These are phyloP conservation scores for Kryptolebias marmoratus DNA, from an alignment of 2,113 vertebrate species.

Conservation along the genomic window DNA sequence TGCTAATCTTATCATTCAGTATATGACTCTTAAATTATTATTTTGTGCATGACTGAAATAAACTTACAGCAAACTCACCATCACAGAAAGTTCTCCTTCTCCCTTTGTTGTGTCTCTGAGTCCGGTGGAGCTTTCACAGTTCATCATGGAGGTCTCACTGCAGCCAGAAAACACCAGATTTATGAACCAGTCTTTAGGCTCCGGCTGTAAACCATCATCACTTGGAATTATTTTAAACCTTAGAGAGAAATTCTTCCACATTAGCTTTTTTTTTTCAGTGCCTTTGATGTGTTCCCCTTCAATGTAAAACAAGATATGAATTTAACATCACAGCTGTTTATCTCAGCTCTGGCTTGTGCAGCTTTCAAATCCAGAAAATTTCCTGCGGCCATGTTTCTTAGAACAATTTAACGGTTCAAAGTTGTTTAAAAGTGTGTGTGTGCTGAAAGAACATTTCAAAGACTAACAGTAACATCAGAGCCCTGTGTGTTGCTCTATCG, in stretches of 20 bases:
- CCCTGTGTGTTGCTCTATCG: slow-evolving; percentile 6
- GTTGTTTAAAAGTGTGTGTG: slow-evolving; percentile 54
- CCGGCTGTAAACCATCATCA: slow-evolving; percentile 24
- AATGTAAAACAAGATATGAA: slow-evolving; percentile 61
- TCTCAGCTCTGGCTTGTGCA: slow-evolving; percentile 18
- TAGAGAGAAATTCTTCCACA: slow-evolving; percentile 57
- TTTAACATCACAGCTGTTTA: slow-evolving; percentile 57
- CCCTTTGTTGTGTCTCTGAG: not conserved
- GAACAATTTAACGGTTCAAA: slow-evolving; percentile 68
- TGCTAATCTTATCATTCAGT: too few relatives aligned
- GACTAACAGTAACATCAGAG: slow-evolving; percentile 52
- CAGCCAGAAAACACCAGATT: slow-evolving; percentile 1
- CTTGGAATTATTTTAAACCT: slow-evolving; percentile 40
- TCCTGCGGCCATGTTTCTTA: slow-evolving; percentile 54
- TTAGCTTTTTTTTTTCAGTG: slow-evolving; percentile 41
- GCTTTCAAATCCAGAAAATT: slow-evolving; percentile 50
- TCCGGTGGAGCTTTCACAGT: not conserved
- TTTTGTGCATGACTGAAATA: too few relatives aligned
- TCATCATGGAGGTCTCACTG: slow-evolving; percentile 9
- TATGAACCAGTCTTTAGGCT: slow-evolving; percentile 9
- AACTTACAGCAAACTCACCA: too few relatives aligned
- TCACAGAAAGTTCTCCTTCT: too few relatives aligned
- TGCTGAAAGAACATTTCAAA: slow-evolving; percentile 45
- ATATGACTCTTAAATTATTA: too few relatives aligned
- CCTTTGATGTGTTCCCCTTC: slow-evolving; percentile 71